Conservation (phyloP, 1,140 invertebrate genomes). For the Habropoda laboriosa region DNA sequence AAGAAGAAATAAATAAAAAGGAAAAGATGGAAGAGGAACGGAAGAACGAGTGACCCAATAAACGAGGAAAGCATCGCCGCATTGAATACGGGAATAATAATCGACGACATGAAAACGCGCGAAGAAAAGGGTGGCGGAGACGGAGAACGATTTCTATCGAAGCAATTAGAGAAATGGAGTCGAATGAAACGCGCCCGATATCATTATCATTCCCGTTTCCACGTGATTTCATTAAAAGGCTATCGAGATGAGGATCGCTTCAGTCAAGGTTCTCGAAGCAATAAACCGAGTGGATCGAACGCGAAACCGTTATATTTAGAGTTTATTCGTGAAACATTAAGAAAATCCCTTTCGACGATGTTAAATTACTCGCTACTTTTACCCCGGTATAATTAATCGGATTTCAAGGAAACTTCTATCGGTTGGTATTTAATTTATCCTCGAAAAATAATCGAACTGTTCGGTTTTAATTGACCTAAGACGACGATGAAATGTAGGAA, state of each 20-base stretch:
- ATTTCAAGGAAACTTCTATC: no score
- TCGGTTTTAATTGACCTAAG: no score
- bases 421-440: no score
- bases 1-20: not conserved
- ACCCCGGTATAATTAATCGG: no score
- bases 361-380: no score
- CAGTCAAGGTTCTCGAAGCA: not conserved
- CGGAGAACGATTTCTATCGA: conserved; percentile 8
- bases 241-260: conserved; percentile 4
- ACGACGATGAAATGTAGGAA: no score
- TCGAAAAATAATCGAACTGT: no score
- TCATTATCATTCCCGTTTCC: conserved; percentile 38
- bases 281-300: conserved; percentile 11
- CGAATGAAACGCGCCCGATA: conserved; percentile 30
- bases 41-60: conserved; percentile 9
- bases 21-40: not conserved
- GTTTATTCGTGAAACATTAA: no score
- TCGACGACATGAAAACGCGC: conserved; percentile 19
- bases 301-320: no score
- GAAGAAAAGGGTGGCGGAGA: conserved; percentile 13
- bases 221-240: conserved; percentile 41
- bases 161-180: conserved; percentile 41
- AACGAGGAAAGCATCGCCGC: not conserved
- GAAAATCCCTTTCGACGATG: no score
- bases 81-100: conserved; percentile 12